phyloP scores from a whole-genome alignment of 1,140 invertebrate species.

The Pemphigus obesinymphae region DNA sequence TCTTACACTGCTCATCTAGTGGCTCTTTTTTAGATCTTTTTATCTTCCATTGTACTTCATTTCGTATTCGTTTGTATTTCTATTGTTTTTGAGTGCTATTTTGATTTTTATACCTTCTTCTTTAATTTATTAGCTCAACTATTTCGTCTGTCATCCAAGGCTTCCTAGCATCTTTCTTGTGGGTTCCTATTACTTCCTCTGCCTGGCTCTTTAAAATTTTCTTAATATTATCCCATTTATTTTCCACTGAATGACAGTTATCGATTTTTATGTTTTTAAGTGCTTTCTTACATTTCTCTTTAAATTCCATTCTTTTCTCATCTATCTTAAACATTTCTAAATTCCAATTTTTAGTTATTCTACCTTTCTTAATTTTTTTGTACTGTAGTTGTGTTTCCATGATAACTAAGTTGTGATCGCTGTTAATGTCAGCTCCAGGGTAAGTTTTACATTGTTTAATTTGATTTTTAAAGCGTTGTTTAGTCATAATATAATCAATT shows the following conservation, averaged over 20 bases:
- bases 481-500: conserved; percentile 48
- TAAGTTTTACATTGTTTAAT: too few species aligned
- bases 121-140: too few species aligned
- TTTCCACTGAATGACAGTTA: background rate
- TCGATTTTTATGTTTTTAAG: conserved; percentile 23
- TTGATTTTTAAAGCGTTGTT: too few species aligned
- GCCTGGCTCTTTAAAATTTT: background rate
- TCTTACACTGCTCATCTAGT: conserved; percentile 38
- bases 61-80: background rate
- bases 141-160: conserved; percentile 46
- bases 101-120: conserved; percentile 37
- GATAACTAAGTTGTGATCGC: too few species aligned
- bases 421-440: too few species aligned
- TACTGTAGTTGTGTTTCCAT: background rate
- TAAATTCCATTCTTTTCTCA: conserved; percentile 10
- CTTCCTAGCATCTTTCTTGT: background rate
- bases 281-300: conserved; percentile 12
- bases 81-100: background rate
- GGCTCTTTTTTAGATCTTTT: conserved; percentile 28
- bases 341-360: background rate
- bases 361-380: background rate
- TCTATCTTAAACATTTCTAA: conserved; percentile 15
- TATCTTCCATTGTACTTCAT: background rate
- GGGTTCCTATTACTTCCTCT: background rate
- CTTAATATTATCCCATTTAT: background rate